Evolutionary conservation across 2,797 vertebrate genomes (phyloP).

Genomic region (Spea hammondii): DNA sequence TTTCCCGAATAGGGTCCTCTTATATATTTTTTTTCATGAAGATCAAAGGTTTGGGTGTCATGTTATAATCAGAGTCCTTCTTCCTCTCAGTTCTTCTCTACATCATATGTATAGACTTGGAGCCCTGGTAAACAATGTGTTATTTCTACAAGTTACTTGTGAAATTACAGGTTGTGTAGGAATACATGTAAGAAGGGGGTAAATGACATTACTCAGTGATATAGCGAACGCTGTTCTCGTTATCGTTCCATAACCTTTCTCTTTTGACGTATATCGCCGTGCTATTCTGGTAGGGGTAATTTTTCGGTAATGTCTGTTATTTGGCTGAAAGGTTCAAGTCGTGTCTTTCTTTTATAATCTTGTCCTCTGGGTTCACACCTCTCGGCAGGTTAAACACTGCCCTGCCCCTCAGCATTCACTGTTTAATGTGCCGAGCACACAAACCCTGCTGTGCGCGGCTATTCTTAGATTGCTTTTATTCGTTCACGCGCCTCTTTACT

Average conservation of each 20-base stretch:
- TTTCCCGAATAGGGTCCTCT: too few species aligned
- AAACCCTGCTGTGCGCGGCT: conserved; percentile 14
- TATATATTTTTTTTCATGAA: too few species aligned
- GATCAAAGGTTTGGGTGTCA: too few species aligned
- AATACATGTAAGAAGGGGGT: neutral
- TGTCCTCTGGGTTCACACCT: conserved; percentile 33
- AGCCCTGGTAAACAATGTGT: neutral
- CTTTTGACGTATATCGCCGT: conserved; percentile 24
- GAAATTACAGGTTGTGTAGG: neutral
- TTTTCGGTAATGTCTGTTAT: conserved; percentile 38
- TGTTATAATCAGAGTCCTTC: too few species aligned
- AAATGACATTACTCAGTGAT: neutral
- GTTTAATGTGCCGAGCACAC: conserved; percentile 28
- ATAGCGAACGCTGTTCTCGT: neutral
- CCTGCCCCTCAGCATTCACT: conserved; percentile 24
- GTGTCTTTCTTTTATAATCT: conserved; percentile 33
- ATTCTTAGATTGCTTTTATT: conserved; percentile 35
- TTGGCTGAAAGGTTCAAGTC: conserved; percentile 18
- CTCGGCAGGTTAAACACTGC: conserved; percentile 37
- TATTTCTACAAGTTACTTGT: neutral
- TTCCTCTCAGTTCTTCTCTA: too few species aligned
- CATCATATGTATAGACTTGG: too few species aligned
- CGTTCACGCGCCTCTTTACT: conserved; percentile 21
- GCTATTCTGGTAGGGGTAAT: conserved; percentile 37
- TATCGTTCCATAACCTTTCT: conserved; percentile 28